A percentile compares a stretch with the other conserved stretches of the same genome.
phyloP scores from a whole-genome alignment of 2,888 invertebrate species.

The Lucinisca nassula region DNA sequence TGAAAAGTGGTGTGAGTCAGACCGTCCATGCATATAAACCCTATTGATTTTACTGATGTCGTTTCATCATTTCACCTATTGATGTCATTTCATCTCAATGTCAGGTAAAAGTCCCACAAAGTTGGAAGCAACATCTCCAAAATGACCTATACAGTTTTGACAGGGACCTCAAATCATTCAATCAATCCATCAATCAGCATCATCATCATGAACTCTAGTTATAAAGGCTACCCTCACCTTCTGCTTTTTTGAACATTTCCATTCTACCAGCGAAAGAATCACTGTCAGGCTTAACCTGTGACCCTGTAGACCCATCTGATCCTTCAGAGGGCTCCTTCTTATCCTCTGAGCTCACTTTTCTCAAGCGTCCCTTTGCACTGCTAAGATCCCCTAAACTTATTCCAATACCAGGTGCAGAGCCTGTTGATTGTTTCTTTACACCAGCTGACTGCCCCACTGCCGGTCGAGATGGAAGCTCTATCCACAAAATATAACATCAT shows the following conservation, averaged over 20 bases:
- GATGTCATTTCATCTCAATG: too few species aligned
- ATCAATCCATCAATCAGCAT: too few species aligned
- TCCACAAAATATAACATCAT: background rate
- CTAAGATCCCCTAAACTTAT: background rate
- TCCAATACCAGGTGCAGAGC: background rate
- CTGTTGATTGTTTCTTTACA: background rate
- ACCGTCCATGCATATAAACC: too few species aligned
- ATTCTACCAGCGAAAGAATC: constrained; percentile 36
- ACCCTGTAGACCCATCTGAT: background rate
- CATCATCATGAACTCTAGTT: too few species aligned
- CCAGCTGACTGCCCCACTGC: background rate
- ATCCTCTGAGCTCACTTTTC: background rate
- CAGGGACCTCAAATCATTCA: too few species aligned
- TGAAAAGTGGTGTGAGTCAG: too few species aligned
- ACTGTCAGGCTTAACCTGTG: background rate
- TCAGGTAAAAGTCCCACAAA: too few species aligned
- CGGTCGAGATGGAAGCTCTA: background rate
- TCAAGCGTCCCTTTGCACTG: background rate
- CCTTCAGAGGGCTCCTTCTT: background rate
- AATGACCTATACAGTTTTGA: too few species aligned
- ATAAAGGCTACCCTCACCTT: constrained; percentile 40
- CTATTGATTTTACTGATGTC: too few species aligned
- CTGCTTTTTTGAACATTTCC: constrained; percentile 43
- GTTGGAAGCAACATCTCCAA: too few species aligned
- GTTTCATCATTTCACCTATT: too few species aligned